Conservation (phyloP, 37 sponge, comb jelly and placozoan genomes). For the Theonella swinhoei region DNA sequence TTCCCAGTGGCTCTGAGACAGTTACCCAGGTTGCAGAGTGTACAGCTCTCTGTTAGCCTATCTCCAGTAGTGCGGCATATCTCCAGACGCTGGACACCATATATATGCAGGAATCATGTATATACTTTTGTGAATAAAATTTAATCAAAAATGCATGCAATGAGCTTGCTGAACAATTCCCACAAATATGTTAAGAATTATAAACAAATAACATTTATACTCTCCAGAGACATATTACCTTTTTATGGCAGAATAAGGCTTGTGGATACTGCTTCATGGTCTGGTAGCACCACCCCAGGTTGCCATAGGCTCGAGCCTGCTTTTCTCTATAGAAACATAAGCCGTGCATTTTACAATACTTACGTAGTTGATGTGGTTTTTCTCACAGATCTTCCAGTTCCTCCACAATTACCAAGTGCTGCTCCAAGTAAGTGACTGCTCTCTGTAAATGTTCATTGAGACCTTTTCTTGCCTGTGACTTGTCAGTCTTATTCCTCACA, state of each 20-base stretch:
- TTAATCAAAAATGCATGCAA: background rate
- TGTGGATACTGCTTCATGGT: conserved; percentile 54
- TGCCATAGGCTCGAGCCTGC: conserved; percentile 63
- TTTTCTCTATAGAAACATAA: conserved; percentile 38
- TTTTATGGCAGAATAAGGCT: conserved; percentile 64
- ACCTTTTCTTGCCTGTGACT: background rate
- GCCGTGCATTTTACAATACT: background rate
- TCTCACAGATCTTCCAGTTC: conserved; percentile 57
- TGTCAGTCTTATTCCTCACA: conserved; percentile 3
- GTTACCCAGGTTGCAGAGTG: conserved; percentile 80
- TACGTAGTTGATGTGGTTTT: background rate
- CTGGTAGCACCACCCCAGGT: conserved; percentile 74
- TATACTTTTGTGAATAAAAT: background rate
- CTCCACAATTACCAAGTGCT: conserved; percentile 70
- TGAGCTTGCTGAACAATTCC: background rate
- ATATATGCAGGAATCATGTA: background rate
- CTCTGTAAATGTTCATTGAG: conserved; percentile 29
- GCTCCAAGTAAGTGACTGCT: conserved; percentile 69
- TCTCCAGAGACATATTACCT: conserved; percentile 40
- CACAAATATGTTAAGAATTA: background rate
- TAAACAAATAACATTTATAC: no score
- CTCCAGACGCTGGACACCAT: conserved; percentile 55
- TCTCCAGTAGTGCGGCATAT: conserved; percentile 45
- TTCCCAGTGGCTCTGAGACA: conserved; percentile 49
- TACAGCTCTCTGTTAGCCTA: conserved; percentile 32